phyloP scores from a whole-genome alignment of 1,140 invertebrate genomes.

The Eufriesea mexicana region DNA sequence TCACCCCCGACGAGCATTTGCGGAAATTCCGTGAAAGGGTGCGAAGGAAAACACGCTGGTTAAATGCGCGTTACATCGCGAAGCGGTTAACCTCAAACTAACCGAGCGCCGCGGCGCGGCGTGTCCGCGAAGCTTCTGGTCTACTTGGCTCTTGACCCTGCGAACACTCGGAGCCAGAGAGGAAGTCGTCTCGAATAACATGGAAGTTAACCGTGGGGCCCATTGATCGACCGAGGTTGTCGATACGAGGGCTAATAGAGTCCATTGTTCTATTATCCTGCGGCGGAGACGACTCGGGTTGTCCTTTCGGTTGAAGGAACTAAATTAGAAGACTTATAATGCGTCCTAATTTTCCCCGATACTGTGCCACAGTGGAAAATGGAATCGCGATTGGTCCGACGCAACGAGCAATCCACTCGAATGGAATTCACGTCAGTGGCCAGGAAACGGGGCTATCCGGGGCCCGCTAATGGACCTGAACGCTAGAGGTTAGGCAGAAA shows the following conservation, averaged over 20 bases:
- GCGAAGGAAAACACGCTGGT: slow-evolving; percentile 43
- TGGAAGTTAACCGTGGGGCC: slow-evolving; percentile 25
- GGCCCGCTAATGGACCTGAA: too few relatives aligned
- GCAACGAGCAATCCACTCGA: too few relatives aligned
- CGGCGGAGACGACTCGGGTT: background rate
- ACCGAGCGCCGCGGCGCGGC: slow-evolving; percentile 4
- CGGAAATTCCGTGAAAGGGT: slow-evolving; percentile 26
- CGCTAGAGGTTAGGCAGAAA: too few relatives aligned
- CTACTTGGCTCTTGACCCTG: slow-evolving; percentile 36
- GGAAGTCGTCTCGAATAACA: slow-evolving; percentile 21
- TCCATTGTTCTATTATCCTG: background rate
- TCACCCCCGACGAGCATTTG: background rate
- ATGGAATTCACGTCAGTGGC: too few relatives aligned
- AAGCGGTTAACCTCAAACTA: slow-evolving; percentile 54
- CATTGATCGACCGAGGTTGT: slow-evolving; percentile 32
- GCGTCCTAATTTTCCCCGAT: background rate
- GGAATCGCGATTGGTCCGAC: background rate
- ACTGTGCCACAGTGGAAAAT: background rate
- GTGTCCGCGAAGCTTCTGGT: slow-evolving; percentile 15
- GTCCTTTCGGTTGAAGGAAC: too few relatives aligned
- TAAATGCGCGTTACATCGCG: slow-evolving; percentile 32
- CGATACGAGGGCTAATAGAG: slow-evolving; percentile 21
- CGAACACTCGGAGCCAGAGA: slow-evolving; percentile 4
- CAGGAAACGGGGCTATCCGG: too few relatives aligned
- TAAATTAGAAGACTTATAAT: background rate